Evolutionary conservation across 2,113 vertebrate species (phyloP).

Genomic region (Cyanoderma ruficeps): DNA sequence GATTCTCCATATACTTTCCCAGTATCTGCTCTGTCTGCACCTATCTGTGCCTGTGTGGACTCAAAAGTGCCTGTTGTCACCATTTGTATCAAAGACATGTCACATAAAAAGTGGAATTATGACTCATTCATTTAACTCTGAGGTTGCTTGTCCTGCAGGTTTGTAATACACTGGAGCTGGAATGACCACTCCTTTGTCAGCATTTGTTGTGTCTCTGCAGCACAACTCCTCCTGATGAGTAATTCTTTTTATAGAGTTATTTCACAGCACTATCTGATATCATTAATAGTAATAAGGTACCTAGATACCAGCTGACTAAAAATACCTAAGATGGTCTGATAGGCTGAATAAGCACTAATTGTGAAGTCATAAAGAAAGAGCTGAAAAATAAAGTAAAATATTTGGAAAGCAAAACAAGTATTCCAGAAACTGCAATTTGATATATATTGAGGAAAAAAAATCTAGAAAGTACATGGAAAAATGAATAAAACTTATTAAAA

Average conservation of each 20-base stretch:
- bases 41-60: not conserved
- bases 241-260: not conserved
- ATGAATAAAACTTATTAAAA: not conserved
- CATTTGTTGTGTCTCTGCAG: not conserved
- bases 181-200: not conserved
- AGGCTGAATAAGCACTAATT: constrained; percentile 9
- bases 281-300: not conserved
- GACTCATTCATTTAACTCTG: not conserved
- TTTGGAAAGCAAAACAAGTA: not conserved
- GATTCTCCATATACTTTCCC: not conserved
- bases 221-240: not conserved
- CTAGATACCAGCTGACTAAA: constrained; percentile 36
- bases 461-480: not conserved
- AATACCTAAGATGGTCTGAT: not conserved
- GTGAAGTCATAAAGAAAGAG: not conserved
- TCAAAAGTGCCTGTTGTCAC: not conserved
- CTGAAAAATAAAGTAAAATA: not conserved
- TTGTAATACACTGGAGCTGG: not conserved
- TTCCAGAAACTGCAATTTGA: not conserved
- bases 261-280: not conserved
- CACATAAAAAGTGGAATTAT: not conserved
- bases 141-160: not conserved
- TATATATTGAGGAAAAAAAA: not conserved
- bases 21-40: not conserved
- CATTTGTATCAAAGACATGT: not conserved